Percentiles rank a stretch among this genome's conserved stretches.
These are phyloP conservation scores for Harpalus rubripes DNA, from an alignment of 2,888 invertebrate genomes.

Conservation along the genomic window DNA sequence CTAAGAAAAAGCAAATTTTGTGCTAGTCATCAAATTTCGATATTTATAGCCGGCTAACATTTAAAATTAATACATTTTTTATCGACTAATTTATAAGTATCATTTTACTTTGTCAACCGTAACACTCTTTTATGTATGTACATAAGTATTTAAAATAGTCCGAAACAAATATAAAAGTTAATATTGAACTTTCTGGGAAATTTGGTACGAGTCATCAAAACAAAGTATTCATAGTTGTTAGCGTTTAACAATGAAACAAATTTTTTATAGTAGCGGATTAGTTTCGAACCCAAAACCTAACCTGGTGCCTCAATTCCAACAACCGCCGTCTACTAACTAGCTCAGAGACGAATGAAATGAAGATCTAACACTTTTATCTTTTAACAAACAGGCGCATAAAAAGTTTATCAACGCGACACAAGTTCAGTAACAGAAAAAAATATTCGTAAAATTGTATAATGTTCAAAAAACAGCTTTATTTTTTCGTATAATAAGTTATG, in stretches of 20 bases:
- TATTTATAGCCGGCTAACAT: too few relatives aligned
- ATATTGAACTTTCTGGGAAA: not conserved
- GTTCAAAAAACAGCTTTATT: too few relatives aligned
- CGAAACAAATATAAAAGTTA: not conserved
- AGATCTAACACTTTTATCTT: not conserved
- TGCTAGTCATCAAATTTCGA: too few relatives aligned
- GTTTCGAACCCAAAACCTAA: slow-evolving; percentile 2
- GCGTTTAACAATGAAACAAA: not conserved
- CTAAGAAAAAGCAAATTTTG: too few relatives aligned
- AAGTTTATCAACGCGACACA: too few relatives aligned
- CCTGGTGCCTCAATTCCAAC: not conserved
- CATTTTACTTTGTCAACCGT: too few relatives aligned
- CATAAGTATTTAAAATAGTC: not conserved
- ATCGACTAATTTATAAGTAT: too few relatives aligned
- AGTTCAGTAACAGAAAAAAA: not conserved
- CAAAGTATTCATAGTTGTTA: slow-evolving; percentile 3
- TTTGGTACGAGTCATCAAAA: not conserved
- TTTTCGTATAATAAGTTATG: too few relatives aligned
- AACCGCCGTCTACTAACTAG: not conserved
- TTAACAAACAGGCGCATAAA: not conserved
- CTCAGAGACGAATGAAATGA: not conserved
- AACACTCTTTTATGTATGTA: too few relatives aligned
- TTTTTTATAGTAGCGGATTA: not conserved
- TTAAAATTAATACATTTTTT: too few relatives aligned
- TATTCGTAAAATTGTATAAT: too few relatives aligned